These are phyloP conservation scores for Coracias cyanogaster DNA, from an alignment of 2,797 vertebrate genomes.

Conservation along the genomic window DNA sequence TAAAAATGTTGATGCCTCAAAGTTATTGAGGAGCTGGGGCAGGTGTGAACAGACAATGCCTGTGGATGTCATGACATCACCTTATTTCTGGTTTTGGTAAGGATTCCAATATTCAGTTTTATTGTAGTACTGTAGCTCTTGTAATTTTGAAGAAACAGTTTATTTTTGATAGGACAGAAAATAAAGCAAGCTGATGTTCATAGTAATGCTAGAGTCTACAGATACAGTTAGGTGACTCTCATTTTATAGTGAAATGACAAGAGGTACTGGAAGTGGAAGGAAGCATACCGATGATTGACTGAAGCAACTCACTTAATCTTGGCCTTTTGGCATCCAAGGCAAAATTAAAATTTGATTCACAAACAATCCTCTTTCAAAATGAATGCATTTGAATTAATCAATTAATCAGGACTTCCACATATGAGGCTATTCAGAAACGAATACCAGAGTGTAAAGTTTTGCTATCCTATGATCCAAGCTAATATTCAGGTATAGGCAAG, in stretches of 20 bases:
- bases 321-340: neutral
- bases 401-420: neutral
- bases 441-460: neutral
- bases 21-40: neutral
- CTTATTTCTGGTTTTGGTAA: neutral
- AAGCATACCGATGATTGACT: neutral
- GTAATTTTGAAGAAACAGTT: neutral
- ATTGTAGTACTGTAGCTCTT: neutral
- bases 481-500: neutral
- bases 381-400: neutral
- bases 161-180: neutral
- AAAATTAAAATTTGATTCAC: neutral
- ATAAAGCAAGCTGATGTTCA: neutral
- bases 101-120: neutral
- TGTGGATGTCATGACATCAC: neutral
- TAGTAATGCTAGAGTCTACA: neutral
- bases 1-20: too few relatives aligned
- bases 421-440: neutral
- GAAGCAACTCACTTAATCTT: neutral
- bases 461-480: neutral
- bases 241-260: neutral
- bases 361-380: neutral
- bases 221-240: neutral
- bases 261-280: neutral
- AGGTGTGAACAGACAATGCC: rapidly evolving